Evolutionary conservation across 2,113 vertebrate genomes (phyloP).

Genomic region (Dolichotis patagonum): DNA sequence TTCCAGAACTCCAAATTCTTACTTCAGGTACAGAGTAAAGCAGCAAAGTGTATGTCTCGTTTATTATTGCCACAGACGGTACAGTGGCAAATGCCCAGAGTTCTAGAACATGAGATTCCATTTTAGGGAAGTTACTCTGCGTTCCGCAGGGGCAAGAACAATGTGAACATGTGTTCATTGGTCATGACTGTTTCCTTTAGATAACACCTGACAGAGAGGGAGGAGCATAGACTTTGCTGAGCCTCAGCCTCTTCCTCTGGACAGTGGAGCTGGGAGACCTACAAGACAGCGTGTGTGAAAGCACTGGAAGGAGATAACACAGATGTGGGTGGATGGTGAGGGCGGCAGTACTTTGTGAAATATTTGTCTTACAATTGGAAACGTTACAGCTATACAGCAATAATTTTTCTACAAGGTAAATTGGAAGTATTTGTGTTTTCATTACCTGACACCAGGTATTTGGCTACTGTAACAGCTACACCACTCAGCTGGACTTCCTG

Average conservation of each 20-base stretch:
- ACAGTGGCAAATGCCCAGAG: not conserved
- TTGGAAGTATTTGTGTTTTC: constrained; percentile 39
- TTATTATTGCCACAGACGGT: not conserved
- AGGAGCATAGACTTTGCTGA: not conserved
- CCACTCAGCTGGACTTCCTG: constrained; percentile 48
- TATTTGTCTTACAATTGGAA: constrained; percentile 52
- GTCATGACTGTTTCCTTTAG: not conserved
- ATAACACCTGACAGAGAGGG: not conserved
- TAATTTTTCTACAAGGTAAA: not conserved
- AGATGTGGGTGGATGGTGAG: not conserved
- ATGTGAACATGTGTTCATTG: not conserved
- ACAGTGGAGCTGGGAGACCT: not conserved
- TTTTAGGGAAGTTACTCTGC: not conserved
- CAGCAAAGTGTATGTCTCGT: not conserved
- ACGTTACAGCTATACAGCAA: not conserved
- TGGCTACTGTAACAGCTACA: constrained; percentile 42
- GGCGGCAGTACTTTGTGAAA: not conserved
- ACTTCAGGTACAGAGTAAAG: constrained; percentile 1
- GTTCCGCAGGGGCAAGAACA: not conserved
- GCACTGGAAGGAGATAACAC: not conserved
- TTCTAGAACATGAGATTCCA: not conserved
- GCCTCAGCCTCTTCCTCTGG: not conserved
- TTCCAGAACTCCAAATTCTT: not conserved
- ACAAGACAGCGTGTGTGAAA: not conserved
- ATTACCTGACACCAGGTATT: not conserved